phyloP scores from a whole-genome alignment of 2,797 vertebrate species.

The Danionella dracula region DNA sequence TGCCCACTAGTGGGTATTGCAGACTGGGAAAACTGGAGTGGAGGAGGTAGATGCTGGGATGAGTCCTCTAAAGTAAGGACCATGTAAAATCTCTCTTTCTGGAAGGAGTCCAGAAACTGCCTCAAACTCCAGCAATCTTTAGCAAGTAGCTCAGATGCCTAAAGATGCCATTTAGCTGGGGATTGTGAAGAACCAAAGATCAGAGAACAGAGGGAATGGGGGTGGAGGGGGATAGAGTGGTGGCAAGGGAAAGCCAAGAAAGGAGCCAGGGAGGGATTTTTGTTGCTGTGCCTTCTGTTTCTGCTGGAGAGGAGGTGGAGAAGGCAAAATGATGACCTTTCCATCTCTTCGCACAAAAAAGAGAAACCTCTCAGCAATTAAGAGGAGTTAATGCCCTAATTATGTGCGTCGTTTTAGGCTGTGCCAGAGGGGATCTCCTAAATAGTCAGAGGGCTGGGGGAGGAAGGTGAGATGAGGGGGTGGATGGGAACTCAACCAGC shows the following conservation, averaged over 20 bases:
- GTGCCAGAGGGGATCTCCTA: slow-evolving; percentile 51
- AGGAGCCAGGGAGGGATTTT: slow-evolving; percentile 6
- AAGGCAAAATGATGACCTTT: slow-evolving; percentile 46
- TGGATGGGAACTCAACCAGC: slow-evolving; percentile 20
- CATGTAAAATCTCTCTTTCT: slow-evolving; percentile 37
- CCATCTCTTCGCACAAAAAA: slow-evolving; percentile 19
- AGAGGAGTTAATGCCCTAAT: slow-evolving; percentile 51
- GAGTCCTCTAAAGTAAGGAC: slow-evolving; percentile 42
- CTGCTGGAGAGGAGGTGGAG: slow-evolving; percentile 21
- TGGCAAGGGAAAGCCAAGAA: slow-evolving; percentile 6
- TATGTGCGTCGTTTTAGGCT: slow-evolving; percentile 50
- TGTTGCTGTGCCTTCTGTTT: slow-evolving; percentile 30
- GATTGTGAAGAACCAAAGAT: slow-evolving; percentile 22
- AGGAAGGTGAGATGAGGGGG: slow-evolving; percentile 8
- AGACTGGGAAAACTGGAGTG: slow-evolving; percentile 13
- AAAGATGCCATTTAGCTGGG: slow-evolving; percentile 40
- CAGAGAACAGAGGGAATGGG: slow-evolving; percentile 9
- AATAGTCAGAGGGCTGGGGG: slow-evolving; percentile 31
- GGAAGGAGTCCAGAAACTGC: slow-evolving; percentile 45
- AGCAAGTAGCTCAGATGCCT: slow-evolving; percentile 13
- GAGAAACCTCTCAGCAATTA: slow-evolving; percentile 43
- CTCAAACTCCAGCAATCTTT: slow-evolving; percentile 21
- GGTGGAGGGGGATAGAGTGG: not conserved
- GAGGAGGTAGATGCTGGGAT: slow-evolving; percentile 4
- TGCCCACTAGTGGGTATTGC: slow-evolving; percentile 38